These are phyloP conservation scores for Battus philenor DNA, from an alignment of 1,140 invertebrate genomes.

Conservation along the genomic window DNA sequence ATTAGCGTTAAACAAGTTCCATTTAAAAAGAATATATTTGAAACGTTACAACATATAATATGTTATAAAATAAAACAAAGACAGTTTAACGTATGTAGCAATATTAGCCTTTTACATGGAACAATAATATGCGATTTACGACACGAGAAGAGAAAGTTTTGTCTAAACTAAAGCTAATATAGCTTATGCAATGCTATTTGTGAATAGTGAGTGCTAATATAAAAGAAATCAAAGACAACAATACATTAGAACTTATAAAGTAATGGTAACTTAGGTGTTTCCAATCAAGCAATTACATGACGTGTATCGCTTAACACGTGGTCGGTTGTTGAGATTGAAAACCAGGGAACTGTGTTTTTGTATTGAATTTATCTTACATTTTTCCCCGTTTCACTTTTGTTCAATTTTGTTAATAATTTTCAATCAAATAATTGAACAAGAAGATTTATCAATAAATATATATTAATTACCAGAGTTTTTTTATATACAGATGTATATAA, in stretches of 20 bases:
- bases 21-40: constrained; percentile 6
- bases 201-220: constrained; percentile 6
- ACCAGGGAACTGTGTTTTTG: not conserved
- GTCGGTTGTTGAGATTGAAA: not conserved
- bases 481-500: too few relatives aligned
- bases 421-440: too few relatives aligned
- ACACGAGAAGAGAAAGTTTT: constrained; percentile 13
- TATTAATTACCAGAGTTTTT: too few relatives aligned
- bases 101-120: constrained; percentile 4
- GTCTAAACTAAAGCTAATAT: constrained; percentile 9
- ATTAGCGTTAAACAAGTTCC: not conserved
- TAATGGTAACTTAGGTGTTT: constrained; percentile 7
- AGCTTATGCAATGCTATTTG: constrained; percentile 10
- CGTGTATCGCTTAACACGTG: constrained; percentile 1
- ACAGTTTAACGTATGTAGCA: constrained; percentile 4
- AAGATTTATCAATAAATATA: too few relatives aligned
- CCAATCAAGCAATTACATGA: constrained; percentile 14
- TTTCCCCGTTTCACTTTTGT: too few relatives aligned
- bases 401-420: too few relatives aligned
- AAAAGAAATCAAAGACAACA: constrained; percentile 13
- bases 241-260: constrained; percentile 8
- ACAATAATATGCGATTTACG: constrained; percentile 14
- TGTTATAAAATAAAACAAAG: constrained; percentile 14
- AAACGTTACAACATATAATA: not conserved
- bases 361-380: not conserved